Evolutionary conservation across 2,113 vertebrate genomes (phyloP).

Genomic region (Clarias magur): DNA sequence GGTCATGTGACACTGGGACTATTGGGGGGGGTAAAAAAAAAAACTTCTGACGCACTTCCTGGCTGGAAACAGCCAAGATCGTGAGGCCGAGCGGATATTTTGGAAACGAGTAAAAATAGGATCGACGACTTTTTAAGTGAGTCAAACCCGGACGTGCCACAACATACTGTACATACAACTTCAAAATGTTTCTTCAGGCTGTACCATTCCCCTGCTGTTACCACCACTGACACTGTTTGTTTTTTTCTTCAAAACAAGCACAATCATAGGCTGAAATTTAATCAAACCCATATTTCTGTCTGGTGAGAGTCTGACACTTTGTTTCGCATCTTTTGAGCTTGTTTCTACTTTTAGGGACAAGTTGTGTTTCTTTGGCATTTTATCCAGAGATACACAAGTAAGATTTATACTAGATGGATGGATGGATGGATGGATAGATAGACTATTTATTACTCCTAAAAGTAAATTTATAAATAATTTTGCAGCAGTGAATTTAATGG

Average conservation of each 20-base stretch:
- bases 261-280: background rate
- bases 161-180: background rate
- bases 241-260: too few species aligned
- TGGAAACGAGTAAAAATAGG: background rate
- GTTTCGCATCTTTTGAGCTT: background rate
- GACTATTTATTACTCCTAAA: background rate
- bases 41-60: background rate
- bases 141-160: background rate
- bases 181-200: background rate
- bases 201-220: background rate
- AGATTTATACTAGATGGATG: too few species aligned
- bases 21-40: too few species aligned
- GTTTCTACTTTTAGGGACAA: background rate
- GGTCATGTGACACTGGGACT: background rate
- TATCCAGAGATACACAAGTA: too few species aligned
- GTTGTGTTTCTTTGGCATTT: background rate
- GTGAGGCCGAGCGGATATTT: background rate
- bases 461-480: background rate
- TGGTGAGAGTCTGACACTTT: background rate
- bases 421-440: too few species aligned
- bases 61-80: background rate
- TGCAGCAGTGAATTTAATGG: background rate
- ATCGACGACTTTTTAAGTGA: background rate
- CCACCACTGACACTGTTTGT: background rate
- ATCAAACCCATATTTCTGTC: background rate